Base-by-base conservation (phyloP, 2,797 vertebrate genomes). In the Sebastes umbrosus region DNA sequence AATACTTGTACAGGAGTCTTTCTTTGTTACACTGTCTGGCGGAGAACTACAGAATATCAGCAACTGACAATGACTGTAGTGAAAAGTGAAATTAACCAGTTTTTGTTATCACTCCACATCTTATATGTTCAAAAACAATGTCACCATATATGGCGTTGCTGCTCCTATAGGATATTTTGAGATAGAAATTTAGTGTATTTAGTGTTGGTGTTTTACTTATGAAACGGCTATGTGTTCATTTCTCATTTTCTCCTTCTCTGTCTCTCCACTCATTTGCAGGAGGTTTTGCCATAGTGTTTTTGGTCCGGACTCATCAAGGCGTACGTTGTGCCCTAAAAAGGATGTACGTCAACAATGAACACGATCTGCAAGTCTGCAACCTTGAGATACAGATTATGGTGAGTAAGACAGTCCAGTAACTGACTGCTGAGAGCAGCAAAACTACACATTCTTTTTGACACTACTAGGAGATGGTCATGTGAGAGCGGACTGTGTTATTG, bases 371-470 rank as follows among this genome's bases (percentile, higher is more conserved):
- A 84, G 95, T 99, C 90, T 99, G 98, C 97, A 97, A 99, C 86
- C 95, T 97, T 90, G 99, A 99, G 91, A 99, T 99, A 92, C 98
- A 99, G 84, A 99, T 99, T 89, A 99, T 99, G 99, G 99, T 99
- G 95, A 97, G 97, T 91, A 58, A 75, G 16, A 75, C 20, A 32
- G 34, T 43, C 57, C 32, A 25, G 46, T 76, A 60, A 64, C 25
- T 59, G 25, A 39, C 10, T 60, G 34, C 70, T 69, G 36, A 69
- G 8, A 52, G 2, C 50, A 73, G 71, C 22, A 50, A 69, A 66
- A 80, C 12, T 50, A 1, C 8, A 14, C 34, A 62, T 68, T 55
- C 2, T 3, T 43, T 62, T 60, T 34, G 1, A 67, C 16, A 36
- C 14, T 20, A 32, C 1, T 2, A 34, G 31, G 3, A 58, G 12